phyloP scores from a whole-genome alignment of 2,888 invertebrate genomes.

The Pammene aurita region DNA sequence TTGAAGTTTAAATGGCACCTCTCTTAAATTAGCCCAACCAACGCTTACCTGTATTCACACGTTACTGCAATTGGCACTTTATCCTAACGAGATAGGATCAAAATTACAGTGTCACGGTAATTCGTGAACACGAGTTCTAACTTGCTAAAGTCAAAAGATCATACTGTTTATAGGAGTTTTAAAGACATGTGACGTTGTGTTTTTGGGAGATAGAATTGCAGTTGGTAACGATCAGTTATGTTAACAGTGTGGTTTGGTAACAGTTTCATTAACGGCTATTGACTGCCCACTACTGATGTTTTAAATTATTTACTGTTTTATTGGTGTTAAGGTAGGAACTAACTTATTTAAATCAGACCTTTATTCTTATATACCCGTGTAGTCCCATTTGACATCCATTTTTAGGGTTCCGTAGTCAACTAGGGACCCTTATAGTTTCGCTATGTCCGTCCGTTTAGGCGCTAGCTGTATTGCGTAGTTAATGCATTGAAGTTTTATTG shows the following conservation, averaged over 20 bases:
- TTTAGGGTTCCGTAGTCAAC: no score
- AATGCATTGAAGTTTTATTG: no score
- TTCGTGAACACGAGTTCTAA: conserved; percentile 3
- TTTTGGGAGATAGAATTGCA: conserved; percentile 15
- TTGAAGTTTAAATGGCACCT: conserved; percentile 15
- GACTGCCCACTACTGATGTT: conserved; percentile 5
- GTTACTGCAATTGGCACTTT: conserved; percentile 12
- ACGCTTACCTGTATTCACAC: conserved; percentile 16
- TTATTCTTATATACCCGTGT: no score
- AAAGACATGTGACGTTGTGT: neutral
- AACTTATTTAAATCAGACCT: no score
- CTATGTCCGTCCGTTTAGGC: no score
- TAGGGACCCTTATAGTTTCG: no score
- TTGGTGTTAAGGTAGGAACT: neutral
- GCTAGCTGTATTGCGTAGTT: no score
- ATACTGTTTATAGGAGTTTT: neutral
- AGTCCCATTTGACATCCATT: no score
- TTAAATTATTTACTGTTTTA: conserved; percentile 21
- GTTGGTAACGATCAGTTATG: conserved; percentile 27
- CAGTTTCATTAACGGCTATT: conserved; percentile 36
- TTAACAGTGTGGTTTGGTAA: conserved; percentile 37
- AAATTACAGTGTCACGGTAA: conserved; percentile 8
- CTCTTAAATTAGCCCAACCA: conserved; percentile 47
- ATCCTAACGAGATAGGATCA: neutral
- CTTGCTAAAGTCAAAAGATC: neutral